These are phyloP conservation scores for Branchipolynoe longqiensis DNA, from an alignment of 2,888 invertebrate species.

Conservation along the genomic window DNA sequence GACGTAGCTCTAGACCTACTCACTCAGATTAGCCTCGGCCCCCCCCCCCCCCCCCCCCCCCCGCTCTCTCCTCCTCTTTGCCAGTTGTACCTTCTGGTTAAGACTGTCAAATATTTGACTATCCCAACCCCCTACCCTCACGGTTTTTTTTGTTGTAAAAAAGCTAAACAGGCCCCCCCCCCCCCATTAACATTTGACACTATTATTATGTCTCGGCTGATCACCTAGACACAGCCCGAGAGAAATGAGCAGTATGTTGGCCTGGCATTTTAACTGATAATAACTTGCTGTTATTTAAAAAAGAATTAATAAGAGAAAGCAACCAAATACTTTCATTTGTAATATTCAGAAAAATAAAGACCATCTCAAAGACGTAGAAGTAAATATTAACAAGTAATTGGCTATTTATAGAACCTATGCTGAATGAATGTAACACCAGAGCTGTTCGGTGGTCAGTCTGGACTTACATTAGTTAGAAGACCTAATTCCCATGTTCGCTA, in stretches of 20 bases:
- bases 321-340: neutral
- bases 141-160: no score
- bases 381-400: neutral
- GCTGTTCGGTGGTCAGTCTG: constrained; percentile 47
- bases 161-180: constrained; percentile 12
- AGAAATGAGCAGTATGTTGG: constrained; percentile 27
- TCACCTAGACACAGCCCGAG: constrained; percentile 19
- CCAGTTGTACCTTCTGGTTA: no score
- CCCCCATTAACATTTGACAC: no score
- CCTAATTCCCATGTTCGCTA: neutral
- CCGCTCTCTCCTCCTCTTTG: neutral
- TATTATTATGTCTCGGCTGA: constrained; percentile 6
- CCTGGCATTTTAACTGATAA: constrained; percentile 37
- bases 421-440: constrained; percentile 31
- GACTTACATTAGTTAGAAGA: constrained; percentile 35
- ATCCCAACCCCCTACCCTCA: neutral
- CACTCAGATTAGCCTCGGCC: constrained; percentile 24
- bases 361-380: neutral
- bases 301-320: neutral
- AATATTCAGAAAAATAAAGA: neutral
- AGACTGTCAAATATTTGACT: constrained; percentile 27
- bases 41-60: neutral
- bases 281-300: no score
- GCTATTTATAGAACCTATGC: neutral
- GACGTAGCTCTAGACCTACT: constrained; percentile 21